A percentile compares a stretch with the other conserved stretches of the same genome.
Evolutionary conservation across 2,888 invertebrate species (phyloP).

Genomic region (Drosophila paramelanica): DNA sequence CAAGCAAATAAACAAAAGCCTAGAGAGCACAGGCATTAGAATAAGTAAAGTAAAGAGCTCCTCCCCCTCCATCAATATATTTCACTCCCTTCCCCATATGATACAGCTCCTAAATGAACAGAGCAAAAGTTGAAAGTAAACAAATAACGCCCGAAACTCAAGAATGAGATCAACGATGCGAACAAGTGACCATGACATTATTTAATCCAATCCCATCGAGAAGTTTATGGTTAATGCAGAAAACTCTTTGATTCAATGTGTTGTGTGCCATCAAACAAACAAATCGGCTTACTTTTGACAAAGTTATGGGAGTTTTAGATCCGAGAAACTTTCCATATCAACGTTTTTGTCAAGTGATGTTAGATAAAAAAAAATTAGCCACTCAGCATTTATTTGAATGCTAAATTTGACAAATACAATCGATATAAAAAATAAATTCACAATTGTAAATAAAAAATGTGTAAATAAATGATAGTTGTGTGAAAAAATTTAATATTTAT

Average conservation of each 20-base stretch:
- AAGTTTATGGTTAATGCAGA: background rate
- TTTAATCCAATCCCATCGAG: conserved; percentile 9
- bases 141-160: conserved; percentile 31
- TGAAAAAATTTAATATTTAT: too few relatives aligned
- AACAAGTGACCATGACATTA: conserved; percentile 58
- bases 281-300: too few relatives aligned
- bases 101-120: conserved; percentile 19
- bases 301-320: too few relatives aligned
- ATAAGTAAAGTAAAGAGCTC: conserved; percentile 44
- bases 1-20: conserved; percentile 60
- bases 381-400: too few relatives aligned
- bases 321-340: too few relatives aligned
- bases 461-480: too few relatives aligned
- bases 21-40: conserved; percentile 57
- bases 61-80: background rate
- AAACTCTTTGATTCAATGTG: conserved; percentile 1
- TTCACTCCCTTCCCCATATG: conserved; percentile 4
- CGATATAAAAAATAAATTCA: too few relatives aligned
- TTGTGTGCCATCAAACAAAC: background rate
- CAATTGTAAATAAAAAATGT: too few relatives aligned
- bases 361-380: too few relatives aligned
- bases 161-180: conserved; percentile 31
- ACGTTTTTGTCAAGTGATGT: too few relatives aligned
- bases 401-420: too few relatives aligned
- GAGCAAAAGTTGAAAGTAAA: conserved; percentile 32